Percentiles rank a stretch among this genome's conserved stretches.
Conservation (phyloP, 2,113 vertebrate species). For the Romanogobio albipinnatus region DNA sequence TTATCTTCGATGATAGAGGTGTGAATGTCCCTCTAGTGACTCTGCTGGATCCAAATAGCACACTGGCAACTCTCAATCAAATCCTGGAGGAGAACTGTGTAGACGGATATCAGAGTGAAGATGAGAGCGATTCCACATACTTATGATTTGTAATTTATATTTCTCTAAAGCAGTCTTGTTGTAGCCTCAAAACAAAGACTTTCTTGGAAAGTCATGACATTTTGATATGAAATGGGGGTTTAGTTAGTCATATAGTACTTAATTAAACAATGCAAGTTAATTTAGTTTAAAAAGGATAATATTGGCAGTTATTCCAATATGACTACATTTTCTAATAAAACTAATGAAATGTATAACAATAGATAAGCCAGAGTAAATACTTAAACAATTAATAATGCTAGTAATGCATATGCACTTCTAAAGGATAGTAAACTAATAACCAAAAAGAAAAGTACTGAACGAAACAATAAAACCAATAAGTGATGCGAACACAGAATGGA, state of each 20-base stretch:
- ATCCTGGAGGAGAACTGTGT: slow-evolving; percentile 55
- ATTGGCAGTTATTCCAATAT: too few relatives aligned
- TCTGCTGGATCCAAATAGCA: slow-evolving; percentile 80
- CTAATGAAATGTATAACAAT: too few relatives aligned
- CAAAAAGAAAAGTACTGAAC: too few relatives aligned
- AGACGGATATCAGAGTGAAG: slow-evolving; percentile 9
- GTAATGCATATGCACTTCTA: too few relatives aligned
- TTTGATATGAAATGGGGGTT: not conserved
- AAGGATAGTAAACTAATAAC: too few relatives aligned
- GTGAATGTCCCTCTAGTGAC: slow-evolving; percentile 81
- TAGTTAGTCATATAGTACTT: not conserved
- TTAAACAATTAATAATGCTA: too few relatives aligned
- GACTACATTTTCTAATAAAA: too few relatives aligned
- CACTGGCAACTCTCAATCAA: slow-evolving; percentile 71
- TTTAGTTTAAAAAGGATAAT: not conserved
- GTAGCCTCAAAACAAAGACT: not conserved
- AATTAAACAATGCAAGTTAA: not conserved
- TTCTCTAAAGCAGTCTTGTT: not conserved
- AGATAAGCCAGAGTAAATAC: too few relatives aligned
- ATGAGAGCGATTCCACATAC: slow-evolving; percentile 1
- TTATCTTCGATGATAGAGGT: slow-evolving; percentile 74
- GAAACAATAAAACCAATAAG: too few relatives aligned
- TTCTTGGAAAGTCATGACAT: not conserved
- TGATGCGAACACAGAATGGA: too few relatives aligned
- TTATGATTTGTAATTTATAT: not conserved